Evolutionary conservation across 2,888 invertebrate species (phyloP).

Genomic region (Sinelater perroti): DNA sequence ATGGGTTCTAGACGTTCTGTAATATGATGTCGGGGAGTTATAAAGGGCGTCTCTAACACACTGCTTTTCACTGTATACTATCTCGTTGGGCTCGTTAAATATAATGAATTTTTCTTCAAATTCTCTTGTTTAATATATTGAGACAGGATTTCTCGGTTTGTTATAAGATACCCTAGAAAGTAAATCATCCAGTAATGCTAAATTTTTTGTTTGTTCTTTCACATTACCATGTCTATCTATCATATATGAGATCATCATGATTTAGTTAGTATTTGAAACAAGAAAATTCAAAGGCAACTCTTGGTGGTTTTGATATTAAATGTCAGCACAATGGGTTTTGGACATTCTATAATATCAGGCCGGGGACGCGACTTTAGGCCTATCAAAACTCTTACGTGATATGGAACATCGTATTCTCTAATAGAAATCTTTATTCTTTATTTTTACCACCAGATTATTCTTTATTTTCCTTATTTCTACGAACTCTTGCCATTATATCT

Average conservation of each 20-base stretch:
- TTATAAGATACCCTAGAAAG: conserved; percentile 82
- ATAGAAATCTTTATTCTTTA: conserved; percentile 64
- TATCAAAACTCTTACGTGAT: conserved; percentile 95
- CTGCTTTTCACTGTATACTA: conserved; percentile 91
- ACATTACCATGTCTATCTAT: conserved; percentile 83
- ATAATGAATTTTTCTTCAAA: conserved; percentile 95
- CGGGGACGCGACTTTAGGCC: conserved; percentile 96
- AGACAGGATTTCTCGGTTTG: conserved; percentile 96
- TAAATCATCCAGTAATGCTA: neutral
- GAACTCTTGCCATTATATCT: conserved; percentile 84
- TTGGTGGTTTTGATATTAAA: conserved; percentile 99
- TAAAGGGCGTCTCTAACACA: conserved; percentile 68
- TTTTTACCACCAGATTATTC: conserved; percentile 65
- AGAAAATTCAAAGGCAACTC: conserved; percentile 97
- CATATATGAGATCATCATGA: conserved; percentile 99
- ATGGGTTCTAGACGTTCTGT: conserved; percentile 95
- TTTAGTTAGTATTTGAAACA: conserved; percentile 92
- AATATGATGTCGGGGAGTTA: conserved; percentile 80
- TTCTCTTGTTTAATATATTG: conserved; percentile 94
- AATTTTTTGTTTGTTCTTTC: neutral
- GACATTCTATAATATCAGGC: conserved; percentile 89
- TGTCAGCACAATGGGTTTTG: conserved; percentile 94
- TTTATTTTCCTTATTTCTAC: conserved; percentile 84
- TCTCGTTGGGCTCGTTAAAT: conserved; percentile 89
- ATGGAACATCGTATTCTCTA: conserved; percentile 98